phyloP scores from a whole-genome alignment of 2,797 vertebrate genomes.

The Dryobates pubescens region DNA sequence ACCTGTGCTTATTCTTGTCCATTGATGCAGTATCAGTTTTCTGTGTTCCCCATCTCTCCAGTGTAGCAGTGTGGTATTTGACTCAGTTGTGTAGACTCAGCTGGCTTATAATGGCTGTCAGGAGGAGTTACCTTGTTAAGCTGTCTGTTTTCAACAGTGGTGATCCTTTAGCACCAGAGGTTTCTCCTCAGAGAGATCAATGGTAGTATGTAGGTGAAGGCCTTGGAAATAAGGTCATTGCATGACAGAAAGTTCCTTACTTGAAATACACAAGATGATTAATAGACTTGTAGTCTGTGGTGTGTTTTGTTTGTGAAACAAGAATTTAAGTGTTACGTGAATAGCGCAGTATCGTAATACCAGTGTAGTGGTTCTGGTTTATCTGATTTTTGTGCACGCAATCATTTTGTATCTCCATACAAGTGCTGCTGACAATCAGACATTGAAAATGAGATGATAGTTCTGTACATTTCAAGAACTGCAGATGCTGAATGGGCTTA shows the following conservation, averaged over 20 bases:
- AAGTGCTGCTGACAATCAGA: background rate
- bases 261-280: background rate
- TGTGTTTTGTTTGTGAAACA: background rate
- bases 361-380: background rate
- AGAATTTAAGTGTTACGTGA: accelerated
- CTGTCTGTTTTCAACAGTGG: background rate
- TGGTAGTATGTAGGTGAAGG: accelerated
- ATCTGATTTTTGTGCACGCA: background rate
- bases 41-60: accelerated
- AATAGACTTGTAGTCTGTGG: background rate
- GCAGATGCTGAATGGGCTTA: background rate
- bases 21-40: background rate
- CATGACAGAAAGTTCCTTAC: background rate
- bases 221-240: background rate
- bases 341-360: background rate
- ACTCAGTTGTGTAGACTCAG: background rate
- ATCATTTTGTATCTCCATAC: accelerated
- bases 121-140: accelerated
- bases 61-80: background rate
- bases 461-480: background rate
- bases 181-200: background rate
- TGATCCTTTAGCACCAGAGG: background rate
- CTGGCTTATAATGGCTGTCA: accelerated
- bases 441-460: accelerated
- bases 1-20: background rate